Base-by-base conservation (phyloP, 2,797 vertebrate species). In the Cossypha caffra region DNA sequence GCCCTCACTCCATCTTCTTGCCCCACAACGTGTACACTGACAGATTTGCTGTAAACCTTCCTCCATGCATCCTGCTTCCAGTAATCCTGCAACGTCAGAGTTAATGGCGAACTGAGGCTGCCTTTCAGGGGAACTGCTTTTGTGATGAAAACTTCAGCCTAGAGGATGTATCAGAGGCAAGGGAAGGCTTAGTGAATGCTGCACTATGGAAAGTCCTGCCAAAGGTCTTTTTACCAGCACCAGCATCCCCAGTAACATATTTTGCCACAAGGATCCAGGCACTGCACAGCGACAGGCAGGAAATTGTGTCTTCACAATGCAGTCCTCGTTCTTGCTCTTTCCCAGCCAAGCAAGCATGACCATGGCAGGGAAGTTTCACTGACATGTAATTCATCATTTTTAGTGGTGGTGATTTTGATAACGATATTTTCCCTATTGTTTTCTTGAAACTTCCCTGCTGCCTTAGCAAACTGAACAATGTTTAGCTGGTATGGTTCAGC, bases 311-410 rank as follows among this genome's bases (percentile, higher is more conserved):
- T 84, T 94, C 55, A 31, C 37, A 62, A 62, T 48, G 48, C 63
- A 82, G 5, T 55, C 80, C 67, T 86, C 68, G 21, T 93, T 93
- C 66, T 80, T 62, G 40, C 66, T 54, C 88, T 93, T 93, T 62
- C 63, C 40, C 63, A 2, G 1, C 73, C 62, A 88, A 52, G 67
- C 71, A 79, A 88, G 80, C 79, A 42, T 91, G 90, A 88, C 92
- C 40, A 14, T 81, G 64, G 74, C 74, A 71, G 80, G 67, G 28
- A 93, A 64, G 62, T 79, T 86, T 88, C 58, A 21, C 73, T 93
- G 83, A 72, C 66, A 76, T 5, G 4, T 93, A 88, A 88, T 95
- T 92, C 80, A 82, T 96, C 95, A 90, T 76, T 92, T 96, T 85
- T 86, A 93, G 93, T 66, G 74, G 59, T 47, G 63, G 64, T 79